Evolutionary conservation across 2,113 vertebrate species (phyloP), one percentile per base, ranked within the genome.

Genomic region (Bubo blakistoni): DNA sequence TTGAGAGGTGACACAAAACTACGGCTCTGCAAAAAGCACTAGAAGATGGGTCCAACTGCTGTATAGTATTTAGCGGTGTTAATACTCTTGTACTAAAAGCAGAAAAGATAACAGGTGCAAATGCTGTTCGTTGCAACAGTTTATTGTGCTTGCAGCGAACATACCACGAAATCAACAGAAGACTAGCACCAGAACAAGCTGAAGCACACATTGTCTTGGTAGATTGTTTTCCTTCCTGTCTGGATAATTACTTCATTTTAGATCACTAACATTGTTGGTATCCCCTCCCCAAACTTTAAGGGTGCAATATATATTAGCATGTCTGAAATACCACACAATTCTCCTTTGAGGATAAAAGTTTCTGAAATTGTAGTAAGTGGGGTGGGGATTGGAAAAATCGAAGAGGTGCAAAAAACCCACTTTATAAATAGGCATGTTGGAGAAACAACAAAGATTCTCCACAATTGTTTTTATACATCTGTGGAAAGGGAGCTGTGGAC

Each of bases 211-310:
- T 52, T 92, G 62, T 95, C 78, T 86, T 51, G 30, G 70, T 25
- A n/a, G 85, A 76, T 79, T 59, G 29, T 73, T 95, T 80, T 82
- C 79, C 74, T 95, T 92, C 88, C 90, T 93, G 80, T 65, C 49
- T 82, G 74, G 83, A 81, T 40, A 80, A 85, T 65, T 19, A 81
- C 27, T 71, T 85, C 16, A 61, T 73, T 90, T 94, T 69, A 82
- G 88, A 87, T 59, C 70, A 27, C 44, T 78, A 51, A 82, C n/a
- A 24, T 8, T 44, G 36, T 12, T 81, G 55, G 58, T 27, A 1
- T 57, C 55, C 70, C 38, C 72, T 67, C 55, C 61, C 29, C n/a
- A 65, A 38, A 55, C 24, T 81, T 71, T 67, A 72, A 27, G 14
- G 67, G 27, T 0, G 0, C 47, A 58, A 32, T 72, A 72, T 27